Percentiles rank a stretch among this genome's conserved stretches.
phyloP scores from a whole-genome alignment of 2,888 invertebrate genomes.

The Ormyrus nitidulus region DNA sequence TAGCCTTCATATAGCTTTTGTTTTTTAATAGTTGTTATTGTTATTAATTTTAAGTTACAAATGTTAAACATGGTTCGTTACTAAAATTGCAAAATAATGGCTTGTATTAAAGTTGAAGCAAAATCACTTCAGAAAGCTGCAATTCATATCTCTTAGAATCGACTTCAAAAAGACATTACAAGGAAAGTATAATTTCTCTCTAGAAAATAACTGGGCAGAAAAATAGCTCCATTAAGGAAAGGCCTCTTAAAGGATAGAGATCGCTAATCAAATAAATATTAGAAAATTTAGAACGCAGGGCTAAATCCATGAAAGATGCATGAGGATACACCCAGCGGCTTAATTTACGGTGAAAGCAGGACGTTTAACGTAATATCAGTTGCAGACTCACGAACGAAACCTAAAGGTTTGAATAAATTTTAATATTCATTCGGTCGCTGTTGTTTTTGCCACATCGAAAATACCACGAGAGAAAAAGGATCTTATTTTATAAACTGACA shows the following conservation, averaged over 20 bases:
- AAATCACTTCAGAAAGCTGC: conserved; percentile 11
- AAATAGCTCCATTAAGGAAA: conserved; percentile 2
- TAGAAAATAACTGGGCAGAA: conserved; percentile 5
- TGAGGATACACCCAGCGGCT: conserved; percentile 20
- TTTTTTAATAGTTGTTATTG: background rate
- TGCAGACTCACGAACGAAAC: background rate
- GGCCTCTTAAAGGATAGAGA: background rate
- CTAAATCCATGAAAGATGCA: conserved; percentile 42
- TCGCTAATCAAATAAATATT: conserved; percentile 27
- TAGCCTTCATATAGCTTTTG: background rate
- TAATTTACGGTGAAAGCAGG: conserved; percentile 38
- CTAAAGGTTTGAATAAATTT: conserved; percentile 32
- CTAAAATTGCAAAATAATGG: background rate
- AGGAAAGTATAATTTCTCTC: conserved; percentile 40
- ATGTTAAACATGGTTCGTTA: too few species aligned
- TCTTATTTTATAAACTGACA: conserved; percentile 1
- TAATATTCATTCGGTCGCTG: background rate
- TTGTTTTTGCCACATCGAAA: background rate
- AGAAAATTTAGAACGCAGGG: conserved; percentile 17
- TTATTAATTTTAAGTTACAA: background rate
- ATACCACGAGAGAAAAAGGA: conserved; percentile 11
- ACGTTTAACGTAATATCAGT: conserved; percentile 10
- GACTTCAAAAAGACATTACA: conserved; percentile 17
- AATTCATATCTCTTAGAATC: background rate
- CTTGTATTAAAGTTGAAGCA: background rate